Evolutionary conservation across 2,888 invertebrate genomes (phyloP).

Genomic region (Mythimna ferrago): DNA sequence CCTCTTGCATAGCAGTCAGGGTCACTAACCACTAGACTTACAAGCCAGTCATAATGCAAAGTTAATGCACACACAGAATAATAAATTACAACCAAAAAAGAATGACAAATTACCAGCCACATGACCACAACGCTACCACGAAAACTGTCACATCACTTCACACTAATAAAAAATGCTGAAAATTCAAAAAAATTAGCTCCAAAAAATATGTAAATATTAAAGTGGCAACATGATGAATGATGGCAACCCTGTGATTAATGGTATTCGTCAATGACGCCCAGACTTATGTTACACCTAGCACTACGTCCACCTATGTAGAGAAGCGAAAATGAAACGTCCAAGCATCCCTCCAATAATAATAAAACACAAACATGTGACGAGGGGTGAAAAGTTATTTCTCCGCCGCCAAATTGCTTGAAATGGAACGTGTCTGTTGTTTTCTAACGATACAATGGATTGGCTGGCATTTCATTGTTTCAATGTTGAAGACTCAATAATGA

Average conservation of each 20-base stretch:
- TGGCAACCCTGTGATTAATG: conserved; percentile 56
- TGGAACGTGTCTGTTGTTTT: conserved; percentile 33
- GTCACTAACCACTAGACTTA: too few species aligned
- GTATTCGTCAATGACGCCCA: conserved; percentile 48
- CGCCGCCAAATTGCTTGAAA: conserved; percentile 49
- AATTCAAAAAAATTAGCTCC: conserved; percentile 57
- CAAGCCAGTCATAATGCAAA: not conserved
- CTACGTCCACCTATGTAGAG: conserved; percentile 16
- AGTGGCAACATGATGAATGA: conserved; percentile 74
- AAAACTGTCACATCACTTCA: conserved; percentile 66
- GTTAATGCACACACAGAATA: conserved; percentile 6
- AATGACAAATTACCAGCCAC: conserved; percentile 24
- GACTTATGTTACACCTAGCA: conserved; percentile 34
- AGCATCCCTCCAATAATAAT: conserved; percentile 53
- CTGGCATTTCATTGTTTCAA: conserved; percentile 1
- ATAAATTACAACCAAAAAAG: conserved; percentile 29
- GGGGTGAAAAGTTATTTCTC: conserved; percentile 60
- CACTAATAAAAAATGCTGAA: conserved; percentile 70
- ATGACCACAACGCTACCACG: conserved; percentile 21
- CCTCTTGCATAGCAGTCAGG: too few species aligned
- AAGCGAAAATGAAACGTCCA: conserved; percentile 57
- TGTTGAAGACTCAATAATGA: not conserved
- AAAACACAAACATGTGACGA: conserved; percentile 62
- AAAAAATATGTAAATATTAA: conserved; percentile 76
- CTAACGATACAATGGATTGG: conserved; percentile 27